Base-by-base conservation (phyloP, 2,888 invertebrate species). In the Artemia sinica region DNA sequence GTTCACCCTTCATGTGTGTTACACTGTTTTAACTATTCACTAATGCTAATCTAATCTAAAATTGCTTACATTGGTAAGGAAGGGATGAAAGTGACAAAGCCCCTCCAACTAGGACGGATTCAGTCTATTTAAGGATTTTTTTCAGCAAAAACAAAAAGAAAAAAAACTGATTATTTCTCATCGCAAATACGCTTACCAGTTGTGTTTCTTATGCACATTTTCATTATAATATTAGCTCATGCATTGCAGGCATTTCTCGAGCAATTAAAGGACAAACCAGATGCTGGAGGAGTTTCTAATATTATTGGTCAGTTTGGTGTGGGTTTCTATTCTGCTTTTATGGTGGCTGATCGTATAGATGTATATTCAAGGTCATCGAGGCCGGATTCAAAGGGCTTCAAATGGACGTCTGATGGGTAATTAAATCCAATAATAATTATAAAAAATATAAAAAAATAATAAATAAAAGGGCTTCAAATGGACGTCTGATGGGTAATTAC, bases 241-340 rank as follows among this genome's bases (percentile, higher is more conserved):
- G n/a, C 2, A 66, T 71, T 72, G 12, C 73, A 85, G 85, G 88
- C 89, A 18, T 95, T 94, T 75, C 79, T 95, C 72, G 88, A 94
- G 76, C 84, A 92, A 77, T 79, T 93, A 49, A 86, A 89, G 76
- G 82, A 84, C 67, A 83, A 86, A 74, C 78, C 81, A 7, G 84
- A 85, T 12, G 72, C 72, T 66, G 84, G 83, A 73, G 78, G 84
- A 0, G 86, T 84, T 67, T 85, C 87, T 72, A 68, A 66, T 50
- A 92, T 95, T 68, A 94, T 95, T 76, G 94, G 96, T 6, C 95
- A 97, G 78, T 97, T 97, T 81, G 97, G 96, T 73, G 97, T 97
- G 18, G 97, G 96, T 1, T 97, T 97, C 78, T 97, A 97, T 78
- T 95, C 96, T 13, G 87, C 89, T 0, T 97, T 97, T 77, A 96